Evolutionary conservation across 2,797 vertebrate genomes (phyloP).

Genomic region (Cygnus olor): DNA sequence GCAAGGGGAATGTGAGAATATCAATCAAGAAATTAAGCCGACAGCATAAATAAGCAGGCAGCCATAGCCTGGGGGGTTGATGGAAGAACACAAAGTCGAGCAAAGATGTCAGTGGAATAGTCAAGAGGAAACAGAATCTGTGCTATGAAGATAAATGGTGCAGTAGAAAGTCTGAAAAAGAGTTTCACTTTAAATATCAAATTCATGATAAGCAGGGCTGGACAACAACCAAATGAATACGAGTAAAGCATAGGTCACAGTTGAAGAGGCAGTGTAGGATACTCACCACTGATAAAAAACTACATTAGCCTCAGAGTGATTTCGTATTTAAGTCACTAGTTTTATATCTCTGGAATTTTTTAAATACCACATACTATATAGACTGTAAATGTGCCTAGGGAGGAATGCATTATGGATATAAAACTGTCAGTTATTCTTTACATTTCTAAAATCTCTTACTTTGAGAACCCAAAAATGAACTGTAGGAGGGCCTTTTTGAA

Average conservation of each 20-base stretch:
- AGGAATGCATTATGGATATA: slow-evolving; percentile 61
- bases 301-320: slow-evolving; percentile 22
- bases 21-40: slow-evolving; percentile 75
- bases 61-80: slow-evolving; percentile 63
- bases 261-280: neutral
- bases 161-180: neutral
- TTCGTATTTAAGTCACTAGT: slow-evolving; percentile 19
- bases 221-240: slow-evolving; percentile 23
- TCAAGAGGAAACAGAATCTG: slow-evolving; percentile 7
- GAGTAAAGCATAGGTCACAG: slow-evolving; percentile 36
- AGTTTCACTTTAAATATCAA: slow-evolving; percentile 9
- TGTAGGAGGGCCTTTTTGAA: slow-evolving; percentile 42
- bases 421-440: slow-evolving; percentile 66
- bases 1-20: slow-evolving; percentile 71
- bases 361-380: slow-evolving; percentile 14
- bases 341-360: slow-evolving; percentile 23
- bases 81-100: slow-evolving; percentile 31
- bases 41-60: slow-evolving; percentile 74
- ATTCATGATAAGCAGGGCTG: neutral
- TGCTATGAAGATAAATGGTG: slow-evolving; percentile 43
- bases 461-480: slow-evolving; percentile 62
- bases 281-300: slow-evolving; percentile 14
- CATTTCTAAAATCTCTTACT: slow-evolving; percentile 54
- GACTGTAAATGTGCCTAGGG: slow-evolving; percentile 32
- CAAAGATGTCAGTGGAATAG: slow-evolving; percentile 55